Conservation (phyloP, 2,888 invertebrate species). For the Tiliacea aurago region DNA sequence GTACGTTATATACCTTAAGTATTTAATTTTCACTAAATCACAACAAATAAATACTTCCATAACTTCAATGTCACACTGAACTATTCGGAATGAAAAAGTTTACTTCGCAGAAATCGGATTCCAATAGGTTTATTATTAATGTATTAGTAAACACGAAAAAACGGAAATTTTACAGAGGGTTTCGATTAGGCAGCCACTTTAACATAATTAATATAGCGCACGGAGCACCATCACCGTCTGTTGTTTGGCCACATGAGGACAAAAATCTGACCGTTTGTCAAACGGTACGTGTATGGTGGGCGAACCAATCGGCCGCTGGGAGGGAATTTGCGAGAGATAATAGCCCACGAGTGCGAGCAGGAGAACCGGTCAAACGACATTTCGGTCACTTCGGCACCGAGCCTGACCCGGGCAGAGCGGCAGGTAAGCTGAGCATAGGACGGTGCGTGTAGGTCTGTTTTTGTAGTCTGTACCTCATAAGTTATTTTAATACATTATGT, state of each 20-base stretch:
- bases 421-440: constrained; percentile 68
- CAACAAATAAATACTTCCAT: constrained; percentile 18
- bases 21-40: constrained; percentile 23
- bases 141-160: constrained; percentile 5
- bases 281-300: constrained; percentile 78
- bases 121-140: constrained; percentile 5
- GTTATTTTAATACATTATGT: neutral
- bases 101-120: constrained; percentile 14
- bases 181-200: constrained; percentile 1
- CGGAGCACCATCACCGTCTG: constrained; percentile 41
- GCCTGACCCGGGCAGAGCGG: constrained; percentile 66
- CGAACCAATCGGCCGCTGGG: constrained; percentile 82
- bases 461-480: constrained; percentile 17
- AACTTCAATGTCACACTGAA: constrained; percentile 22
- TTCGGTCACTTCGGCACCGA: constrained; percentile 71
- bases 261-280: constrained; percentile 78
- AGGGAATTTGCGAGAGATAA: constrained; percentile 85
- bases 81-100: constrained; percentile 11
- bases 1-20: no score
- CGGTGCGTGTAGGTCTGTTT: constrained; percentile 36
- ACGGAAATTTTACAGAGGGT: neutral
- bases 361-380: constrained; percentile 88
- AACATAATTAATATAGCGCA: constrained; percentile 17
- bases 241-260: constrained; percentile 70
- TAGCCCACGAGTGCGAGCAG: constrained; percentile 81